Conservation (phyloP, 1,140 invertebrate genomes). For the Heliconius himera region DNA sequence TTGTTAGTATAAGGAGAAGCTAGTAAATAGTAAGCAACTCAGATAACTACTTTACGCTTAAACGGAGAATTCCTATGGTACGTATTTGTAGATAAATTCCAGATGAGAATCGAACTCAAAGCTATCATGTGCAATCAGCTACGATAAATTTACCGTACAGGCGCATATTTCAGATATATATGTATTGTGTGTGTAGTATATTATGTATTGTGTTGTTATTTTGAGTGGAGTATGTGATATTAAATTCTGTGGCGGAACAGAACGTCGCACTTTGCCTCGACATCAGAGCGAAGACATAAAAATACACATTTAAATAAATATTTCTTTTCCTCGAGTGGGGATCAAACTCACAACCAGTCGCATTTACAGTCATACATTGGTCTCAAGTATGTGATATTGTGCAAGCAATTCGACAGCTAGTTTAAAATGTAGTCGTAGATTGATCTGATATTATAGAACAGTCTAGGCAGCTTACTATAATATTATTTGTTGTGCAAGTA, state of each 20-base stretch:
- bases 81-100: too few relatives aligned
- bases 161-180: background rate
- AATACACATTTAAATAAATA: too few relatives aligned
- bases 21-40: too few relatives aligned
- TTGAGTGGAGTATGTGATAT: background rate
- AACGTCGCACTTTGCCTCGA: too few relatives aligned
- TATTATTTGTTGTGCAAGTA: slow-evolving; percentile 30
- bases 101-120: background rate
- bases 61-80: too few relatives aligned
- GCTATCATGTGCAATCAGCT: background rate
- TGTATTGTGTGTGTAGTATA: background rate
- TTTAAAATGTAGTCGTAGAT: slow-evolving; percentile 1
- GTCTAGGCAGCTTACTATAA: slow-evolving; percentile 21
- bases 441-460: slow-evolving; percentile 22
- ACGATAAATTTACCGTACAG: background rate
- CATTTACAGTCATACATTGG: too few relatives aligned
- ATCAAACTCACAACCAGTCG: too few relatives aligned
- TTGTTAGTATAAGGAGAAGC: too few relatives aligned
- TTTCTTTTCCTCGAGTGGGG: too few relatives aligned
- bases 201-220: background rate
- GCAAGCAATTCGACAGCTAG: slow-evolving; percentile 1
- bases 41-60: too few relatives aligned
- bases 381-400: background rate
- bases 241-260: too few relatives aligned
- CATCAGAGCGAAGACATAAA: too few relatives aligned